Percentiles rank a stretch among this genome's conserved stretches.
Conservation (phyloP, 2,113 vertebrate genomes). For the Crypturellus undulatus region DNA sequence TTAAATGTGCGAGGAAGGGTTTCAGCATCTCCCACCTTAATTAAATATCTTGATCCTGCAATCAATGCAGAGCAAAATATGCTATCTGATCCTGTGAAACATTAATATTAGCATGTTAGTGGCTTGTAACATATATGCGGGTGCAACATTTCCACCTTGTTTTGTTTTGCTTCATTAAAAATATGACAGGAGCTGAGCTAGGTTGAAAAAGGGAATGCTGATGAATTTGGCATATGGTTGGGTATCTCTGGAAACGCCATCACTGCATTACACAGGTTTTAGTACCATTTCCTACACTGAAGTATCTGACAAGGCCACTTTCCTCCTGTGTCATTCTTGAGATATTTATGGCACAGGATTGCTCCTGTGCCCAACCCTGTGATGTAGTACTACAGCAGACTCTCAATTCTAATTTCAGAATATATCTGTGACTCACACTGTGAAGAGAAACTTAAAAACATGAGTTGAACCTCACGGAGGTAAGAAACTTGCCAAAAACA, state of each 20-base stretch:
- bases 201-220: rapidly evolving
- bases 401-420: neutral
- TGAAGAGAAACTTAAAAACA: neutral
- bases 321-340: neutral
- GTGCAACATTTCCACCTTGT: rapidly evolving
- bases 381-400: neutral
- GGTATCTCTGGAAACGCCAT: neutral
- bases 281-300: neutral
- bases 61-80: too few species aligned
- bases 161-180: neutral
- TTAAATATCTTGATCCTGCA: neutral
- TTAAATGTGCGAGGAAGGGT: neutral
- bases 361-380: neutral
- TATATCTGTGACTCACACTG: neutral
- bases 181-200: neutral
- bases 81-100: neutral
- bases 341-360: neutral
- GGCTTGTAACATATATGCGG: rapidly evolving
- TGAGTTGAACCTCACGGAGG: neutral
- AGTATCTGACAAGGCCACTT: neutral
- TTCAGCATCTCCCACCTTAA: neutral
- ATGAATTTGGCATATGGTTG: neutral
- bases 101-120: neutral
- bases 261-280: neutral
- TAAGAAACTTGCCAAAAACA: neutral